Evolutionary conservation across 1,140 invertebrate genomes (phyloP), one percentile per base, ranked within the genome.

Genomic region (Pararge aegeria): DNA sequence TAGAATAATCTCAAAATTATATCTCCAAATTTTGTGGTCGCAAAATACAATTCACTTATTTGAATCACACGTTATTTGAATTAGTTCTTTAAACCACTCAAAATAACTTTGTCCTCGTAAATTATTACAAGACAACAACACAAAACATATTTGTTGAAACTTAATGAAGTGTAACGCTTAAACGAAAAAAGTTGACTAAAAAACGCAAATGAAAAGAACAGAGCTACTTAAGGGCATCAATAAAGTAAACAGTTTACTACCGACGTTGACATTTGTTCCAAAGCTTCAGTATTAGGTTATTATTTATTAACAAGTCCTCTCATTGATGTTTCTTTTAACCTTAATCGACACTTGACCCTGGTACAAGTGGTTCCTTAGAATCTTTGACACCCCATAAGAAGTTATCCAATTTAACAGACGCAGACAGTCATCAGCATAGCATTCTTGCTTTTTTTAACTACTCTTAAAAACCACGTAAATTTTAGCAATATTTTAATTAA

Each of bases 221-320:
- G 37, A 48, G 62, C 73, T 76, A 73, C 72, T 78, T 73, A 44
- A 80, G 66, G 61, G 64, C 59, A 75, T 73, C 78, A 85, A 88
- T 88, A 88, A 88, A 88, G 66, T 75, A 46, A 46, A 75, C 59
- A 80, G 40, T 88, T 88, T 88, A 88, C 75, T 81, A 75, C 78
- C 61, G 7, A 69, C 70, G 37, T 18, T 75, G 75, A 78, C 77
- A 72, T 69, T 59, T 66, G 38, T 73, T 69, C 66, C 61, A 61
- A 61, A 55, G 67, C 61, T 68, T 75, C 70, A 73, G 56, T 79
- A 72, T 77, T 66, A 54, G 55, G 48, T 48, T 55, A 56, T 84
- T 77, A 85, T 85, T 88, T 86, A 88, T 79, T 75, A 66, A 76
- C 70, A 61, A 68, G 53, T 48, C 66, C 58, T 55, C 58, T 66